Evolutionary conservation across 2,888 invertebrate species (phyloP), one percentile per base, ranked within the genome.

Genomic region (Tetragnatha montana): DNA sequence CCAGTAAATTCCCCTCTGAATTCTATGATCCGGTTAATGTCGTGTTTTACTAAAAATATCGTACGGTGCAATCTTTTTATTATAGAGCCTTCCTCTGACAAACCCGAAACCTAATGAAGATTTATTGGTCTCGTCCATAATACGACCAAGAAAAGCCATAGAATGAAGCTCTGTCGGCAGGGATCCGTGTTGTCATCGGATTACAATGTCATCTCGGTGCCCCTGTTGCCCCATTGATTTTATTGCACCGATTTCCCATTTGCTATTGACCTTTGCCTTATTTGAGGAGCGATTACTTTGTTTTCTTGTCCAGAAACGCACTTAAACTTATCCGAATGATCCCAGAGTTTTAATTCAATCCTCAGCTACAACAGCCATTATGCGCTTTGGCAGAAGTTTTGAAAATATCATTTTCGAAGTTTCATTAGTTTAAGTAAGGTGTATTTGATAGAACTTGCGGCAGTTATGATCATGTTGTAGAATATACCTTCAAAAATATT

Each of bases 171-270:
- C 80, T 83, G 74, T 79, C 75, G 83, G 80, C 51, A 75, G 80
- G 75, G 89, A 85, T 80, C 69, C 81, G 74, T 89, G 84, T 84
- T 89, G 84, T 89, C 84, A 85, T 80, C 74, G 84, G 89, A 89
- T 89, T 89, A 84, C 69, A 84, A 80, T 85, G 81, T 76, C 89
- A 89, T 84, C 84, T 85, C 49, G 81, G 80, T 76, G 60, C 78
- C 51, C 60, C 75, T 60, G 74, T 84, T 78, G 75, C 84, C 49
- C 70, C 81, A 85, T 85, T 85, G 89, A 79, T 82, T 89, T 89
- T 85, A 89, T 89, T 83, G 83, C 80, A 69, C 21, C 71, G 78
- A 88, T 88, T 78, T 50, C 79, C 68, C 73, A 79, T 74, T 80
- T 35, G 70, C 68, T 80, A 74, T 88, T 88, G 83, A 84, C 88